Percentiles rank a stretch among this genome's conserved stretches.
Conservation (phyloP, 2,113 vertebrate species). For the Nerophis lumbriciformis region DNA sequence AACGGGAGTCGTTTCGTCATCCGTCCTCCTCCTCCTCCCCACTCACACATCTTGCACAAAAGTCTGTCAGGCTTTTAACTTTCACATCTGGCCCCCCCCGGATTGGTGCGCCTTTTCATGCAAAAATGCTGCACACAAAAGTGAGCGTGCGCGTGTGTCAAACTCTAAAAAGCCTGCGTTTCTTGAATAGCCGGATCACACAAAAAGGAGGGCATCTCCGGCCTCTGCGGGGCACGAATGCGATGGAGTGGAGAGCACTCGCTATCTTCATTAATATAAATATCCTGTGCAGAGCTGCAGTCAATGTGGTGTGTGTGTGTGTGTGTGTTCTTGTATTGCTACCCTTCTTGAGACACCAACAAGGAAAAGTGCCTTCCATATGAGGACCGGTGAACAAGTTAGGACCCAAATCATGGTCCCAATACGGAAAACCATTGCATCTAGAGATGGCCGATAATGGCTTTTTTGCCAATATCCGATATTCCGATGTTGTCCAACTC, state of each 20-base stretch:
- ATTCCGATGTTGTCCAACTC: too few relatives aligned
- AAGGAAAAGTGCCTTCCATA: too few relatives aligned
- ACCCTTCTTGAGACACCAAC: too few relatives aligned
- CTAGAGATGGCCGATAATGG: too few relatives aligned
- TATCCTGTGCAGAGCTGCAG: conserved; percentile 44
- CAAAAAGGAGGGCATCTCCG: conserved; percentile 38
- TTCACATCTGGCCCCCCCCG: conserved; percentile 7
- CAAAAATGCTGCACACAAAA: background rate
- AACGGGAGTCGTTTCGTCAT: conserved; percentile 70
- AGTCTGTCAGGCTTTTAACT: conserved; percentile 20
- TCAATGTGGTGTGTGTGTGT: conserved; percentile 38
- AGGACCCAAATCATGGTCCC: too few relatives aligned
- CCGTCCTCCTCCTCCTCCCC: conserved; percentile 30
- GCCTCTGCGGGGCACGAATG: conserved; percentile 51
- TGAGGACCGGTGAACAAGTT: too few relatives aligned
- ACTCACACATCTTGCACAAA: background rate
- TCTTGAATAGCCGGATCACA: conserved; percentile 50
- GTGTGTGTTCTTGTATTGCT: background rate
- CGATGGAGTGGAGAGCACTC: conserved; percentile 44
- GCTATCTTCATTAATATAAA: conserved; percentile 56
- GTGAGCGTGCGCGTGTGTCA: conserved; percentile 1
- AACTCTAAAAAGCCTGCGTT: conserved; percentile 11
- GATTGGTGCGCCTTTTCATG: conserved; percentile 6
- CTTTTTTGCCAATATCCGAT: too few relatives aligned
- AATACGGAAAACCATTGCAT: too few relatives aligned